Conservation (phyloP, 2,888 invertebrate species). For the Trachelus tabidus region DNA sequence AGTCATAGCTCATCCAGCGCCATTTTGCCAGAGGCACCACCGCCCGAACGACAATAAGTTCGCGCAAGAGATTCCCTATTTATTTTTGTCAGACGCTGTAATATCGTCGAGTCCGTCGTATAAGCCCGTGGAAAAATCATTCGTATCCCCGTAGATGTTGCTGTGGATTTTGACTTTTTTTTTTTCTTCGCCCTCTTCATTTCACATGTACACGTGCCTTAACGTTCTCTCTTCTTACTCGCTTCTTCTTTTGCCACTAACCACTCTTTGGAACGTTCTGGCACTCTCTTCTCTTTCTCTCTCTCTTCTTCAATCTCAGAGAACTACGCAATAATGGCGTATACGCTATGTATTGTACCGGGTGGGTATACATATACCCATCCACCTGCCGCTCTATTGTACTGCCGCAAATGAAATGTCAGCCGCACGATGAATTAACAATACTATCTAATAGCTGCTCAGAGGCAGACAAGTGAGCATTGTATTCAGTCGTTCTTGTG, state of each 20-base stretch:
- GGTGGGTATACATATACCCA: constrained; percentile 22
- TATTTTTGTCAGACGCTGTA: constrained; percentile 33
- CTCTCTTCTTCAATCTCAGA: constrained; percentile 15
- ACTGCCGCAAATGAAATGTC: constrained; percentile 57
- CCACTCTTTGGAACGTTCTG: constrained; percentile 2
- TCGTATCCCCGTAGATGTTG: constrained; percentile 17
- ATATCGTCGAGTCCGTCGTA: neutral
- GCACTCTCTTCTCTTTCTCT: constrained; percentile 18
- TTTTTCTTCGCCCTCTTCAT: constrained; percentile 16
- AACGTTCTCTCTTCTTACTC: neutral
- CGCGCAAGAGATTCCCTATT: constrained; percentile 44
- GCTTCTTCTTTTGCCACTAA: constrained; percentile 8
- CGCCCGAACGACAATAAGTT: constrained; percentile 40
- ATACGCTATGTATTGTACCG: neutral
- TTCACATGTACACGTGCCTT: neutral
- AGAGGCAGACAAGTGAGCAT: constrained; percentile 47
- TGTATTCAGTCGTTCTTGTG: constrained; percentile 40
- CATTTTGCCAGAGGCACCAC: constrained; percentile 15
- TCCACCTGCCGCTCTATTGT: constrained; percentile 40
- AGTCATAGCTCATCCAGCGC: constrained; percentile 40
- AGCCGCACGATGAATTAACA: constrained; percentile 60
- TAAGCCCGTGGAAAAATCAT: constrained; percentile 42
- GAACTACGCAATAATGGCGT: constrained; percentile 10
- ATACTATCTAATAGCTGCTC: constrained; percentile 60
- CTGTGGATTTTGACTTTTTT: constrained; percentile 29